A percentile compares a stretch with the other conserved stretches of the same genome.
These are phyloP conservation scores for Barbus barbus DNA, from an alignment of 2,113 vertebrate species.

Conservation along the genomic window DNA sequence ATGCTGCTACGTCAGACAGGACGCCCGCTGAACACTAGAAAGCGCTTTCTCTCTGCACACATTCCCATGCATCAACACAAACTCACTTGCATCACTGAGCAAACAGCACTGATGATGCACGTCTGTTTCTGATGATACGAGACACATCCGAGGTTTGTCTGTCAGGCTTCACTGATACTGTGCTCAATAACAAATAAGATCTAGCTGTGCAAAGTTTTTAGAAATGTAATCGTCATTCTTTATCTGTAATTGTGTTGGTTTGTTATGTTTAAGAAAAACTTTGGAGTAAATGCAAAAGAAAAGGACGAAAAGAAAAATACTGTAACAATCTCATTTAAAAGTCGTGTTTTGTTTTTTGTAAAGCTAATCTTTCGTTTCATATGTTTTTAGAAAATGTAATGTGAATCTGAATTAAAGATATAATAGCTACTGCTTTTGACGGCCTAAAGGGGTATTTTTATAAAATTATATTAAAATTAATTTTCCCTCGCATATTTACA, in stretches of 20 bases:
- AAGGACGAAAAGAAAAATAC: no score
- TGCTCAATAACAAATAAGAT: no score
- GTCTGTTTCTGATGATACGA: no score
- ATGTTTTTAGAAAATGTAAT: background rate
- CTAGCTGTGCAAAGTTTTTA: no score
- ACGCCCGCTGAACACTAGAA: background rate
- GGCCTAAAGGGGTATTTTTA: background rate
- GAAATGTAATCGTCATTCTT: no score
- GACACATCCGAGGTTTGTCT: no score
- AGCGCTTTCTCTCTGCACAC: background rate
- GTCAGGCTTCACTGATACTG: no score
- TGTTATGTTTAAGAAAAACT: background rate
- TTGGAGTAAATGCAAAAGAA: no score
- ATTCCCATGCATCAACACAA: background rate
- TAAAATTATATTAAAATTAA: background rate
- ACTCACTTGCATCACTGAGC: background rate
- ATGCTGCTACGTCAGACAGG: slow-evolving; percentile 18
- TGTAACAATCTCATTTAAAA: no score
- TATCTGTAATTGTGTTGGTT: background rate
- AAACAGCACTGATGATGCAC: background rate
- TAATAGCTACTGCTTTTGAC: background rate
- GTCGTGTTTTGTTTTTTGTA: no score
- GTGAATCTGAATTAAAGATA: background rate
- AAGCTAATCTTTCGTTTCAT: no score
- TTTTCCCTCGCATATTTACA: no score